Conservation (phyloP, 1,140 invertebrate genomes). For the Lordiphosa collinella region DNA sequence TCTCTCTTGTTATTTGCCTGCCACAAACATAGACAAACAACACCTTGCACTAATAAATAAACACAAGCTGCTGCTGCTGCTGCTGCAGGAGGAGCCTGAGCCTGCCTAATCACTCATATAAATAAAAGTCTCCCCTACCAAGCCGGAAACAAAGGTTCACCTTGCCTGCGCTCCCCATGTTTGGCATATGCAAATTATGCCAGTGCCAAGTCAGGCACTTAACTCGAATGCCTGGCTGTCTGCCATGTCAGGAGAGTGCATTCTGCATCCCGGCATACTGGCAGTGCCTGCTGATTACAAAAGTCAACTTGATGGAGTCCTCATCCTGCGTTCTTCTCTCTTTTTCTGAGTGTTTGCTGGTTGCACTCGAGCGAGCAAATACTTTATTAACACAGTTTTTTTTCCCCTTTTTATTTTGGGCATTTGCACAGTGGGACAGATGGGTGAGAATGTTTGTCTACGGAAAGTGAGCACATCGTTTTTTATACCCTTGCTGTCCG, state of each 20-base stretch:
- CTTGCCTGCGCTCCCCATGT: conserved; percentile 32
- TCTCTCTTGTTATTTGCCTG: conserved; percentile 52
- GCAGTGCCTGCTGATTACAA: conserved; percentile 56
- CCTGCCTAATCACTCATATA: conserved; percentile 73
- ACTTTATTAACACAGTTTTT: conserved; percentile 69
- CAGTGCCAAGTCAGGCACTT: conserved; percentile 71
- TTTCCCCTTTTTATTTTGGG: background rate
- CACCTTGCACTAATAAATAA: conserved; percentile 70
- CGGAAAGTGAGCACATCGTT: too few relatives aligned
- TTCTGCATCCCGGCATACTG: conserved; percentile 52
- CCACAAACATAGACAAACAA: conserved; percentile 60
- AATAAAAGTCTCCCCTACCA: conserved; percentile 44
- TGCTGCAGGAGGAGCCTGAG: conserved; percentile 9
- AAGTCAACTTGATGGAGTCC: conserved; percentile 47
- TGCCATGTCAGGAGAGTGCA: conserved; percentile 44
- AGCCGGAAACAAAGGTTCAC: background rate
- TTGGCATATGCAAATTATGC: conserved; percentile 74
- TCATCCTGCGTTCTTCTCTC: conserved; percentile 3
- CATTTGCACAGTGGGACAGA: background rate
- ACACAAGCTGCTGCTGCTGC: conserved; percentile 20
- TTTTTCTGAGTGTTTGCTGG: conserved; percentile 43
- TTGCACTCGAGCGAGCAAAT: conserved; percentile 69
- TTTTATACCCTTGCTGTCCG: too few relatives aligned
- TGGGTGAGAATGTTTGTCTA: too few relatives aligned
- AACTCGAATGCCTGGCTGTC: conserved; percentile 44